These are phyloP conservation scores for Pocillopora damicornis DNA, from an alignment of 64 coral and sea anemone genomes.

Conservation along the genomic window DNA sequence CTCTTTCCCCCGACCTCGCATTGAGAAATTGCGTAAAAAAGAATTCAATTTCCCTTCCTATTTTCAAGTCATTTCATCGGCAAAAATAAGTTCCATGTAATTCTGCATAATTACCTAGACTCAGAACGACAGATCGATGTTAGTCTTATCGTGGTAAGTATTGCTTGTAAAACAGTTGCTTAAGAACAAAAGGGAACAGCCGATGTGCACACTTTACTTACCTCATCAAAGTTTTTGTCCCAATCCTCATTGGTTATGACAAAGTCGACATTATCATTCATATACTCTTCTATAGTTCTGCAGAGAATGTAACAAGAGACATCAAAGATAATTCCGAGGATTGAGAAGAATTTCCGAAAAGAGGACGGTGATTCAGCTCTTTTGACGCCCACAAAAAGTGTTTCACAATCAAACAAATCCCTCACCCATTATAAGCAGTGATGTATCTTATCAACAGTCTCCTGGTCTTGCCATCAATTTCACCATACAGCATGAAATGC, in stretches of 20 bases:
- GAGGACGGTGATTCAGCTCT: background rate
- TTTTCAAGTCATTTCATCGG: too few relatives aligned
- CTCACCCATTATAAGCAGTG: constrained; percentile 93
- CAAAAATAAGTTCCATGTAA: too few relatives aligned
- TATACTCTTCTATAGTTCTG: constrained; percentile 88
- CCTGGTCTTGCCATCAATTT: constrained; percentile 65
- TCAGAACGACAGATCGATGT: too few relatives aligned
- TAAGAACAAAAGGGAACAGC: too few relatives aligned
- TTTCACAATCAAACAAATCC: background rate
- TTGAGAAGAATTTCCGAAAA: background rate
- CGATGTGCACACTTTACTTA: background rate
- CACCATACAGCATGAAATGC: constrained; percentile 92
- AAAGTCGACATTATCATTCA: constrained; percentile 92
- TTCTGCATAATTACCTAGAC: too few relatives aligned
- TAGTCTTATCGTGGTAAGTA: too few relatives aligned
- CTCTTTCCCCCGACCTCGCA: too few relatives aligned
- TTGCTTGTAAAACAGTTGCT: too few relatives aligned
- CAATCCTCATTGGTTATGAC: constrained; percentile 87
- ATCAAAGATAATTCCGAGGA: background rate
- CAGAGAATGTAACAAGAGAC: background rate
- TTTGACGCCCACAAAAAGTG: background rate
- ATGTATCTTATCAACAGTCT: constrained; percentile 86
- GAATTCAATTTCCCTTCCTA: too few relatives aligned
- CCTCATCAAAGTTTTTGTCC: constrained; percentile 97
- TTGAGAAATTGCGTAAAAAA: too few relatives aligned